Conservation (phyloP, 1,140 invertebrate species). For the Procambarus clarkii region DNA sequence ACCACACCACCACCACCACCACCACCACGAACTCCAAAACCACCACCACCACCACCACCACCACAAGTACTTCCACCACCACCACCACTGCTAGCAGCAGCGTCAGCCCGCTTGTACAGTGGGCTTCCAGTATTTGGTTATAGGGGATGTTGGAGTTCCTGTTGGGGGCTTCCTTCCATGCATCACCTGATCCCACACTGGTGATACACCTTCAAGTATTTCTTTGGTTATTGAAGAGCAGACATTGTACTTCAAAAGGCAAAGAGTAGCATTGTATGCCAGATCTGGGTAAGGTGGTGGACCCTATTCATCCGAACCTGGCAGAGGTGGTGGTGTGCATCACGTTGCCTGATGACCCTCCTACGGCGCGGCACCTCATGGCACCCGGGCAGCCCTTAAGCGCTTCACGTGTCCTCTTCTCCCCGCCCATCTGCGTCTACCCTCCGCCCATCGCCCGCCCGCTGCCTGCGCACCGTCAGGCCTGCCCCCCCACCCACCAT, state of each 20-base stretch:
- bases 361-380: conserved; percentile 56
- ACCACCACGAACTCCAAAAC: conserved; percentile 48
- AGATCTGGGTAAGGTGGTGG: conserved; percentile 21
- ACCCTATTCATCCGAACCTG: conserved; percentile 30
- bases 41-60: conserved; percentile 45
- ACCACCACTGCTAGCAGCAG: conserved; percentile 54
- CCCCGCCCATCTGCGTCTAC: conserved; percentile 64
- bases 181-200: conserved; percentile 45
- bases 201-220: conserved; percentile 33
- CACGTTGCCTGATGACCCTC: conserved; percentile 63
- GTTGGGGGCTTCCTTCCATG: conserved; percentile 18
- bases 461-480: conserved; percentile 65
- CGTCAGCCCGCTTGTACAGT: conserved; percentile 35
- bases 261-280: neutral
- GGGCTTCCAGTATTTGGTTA: conserved; percentile 29
- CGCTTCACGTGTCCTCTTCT: conserved; percentile 64
- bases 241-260: neutral
- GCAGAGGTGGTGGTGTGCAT: conserved; percentile 54
- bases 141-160: conserved; percentile 19
- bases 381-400: conserved; percentile 62
- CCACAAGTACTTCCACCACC: conserved; percentile 27
- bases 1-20: conserved; percentile 54
- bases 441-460: conserved; percentile 62
- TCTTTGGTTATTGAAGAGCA: conserved; percentile 25
- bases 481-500: conserved; percentile 66